These are phyloP conservation scores for Nipponia nippon DNA, from an alignment of 2,113 vertebrate species.

Conservation along the genomic window DNA sequence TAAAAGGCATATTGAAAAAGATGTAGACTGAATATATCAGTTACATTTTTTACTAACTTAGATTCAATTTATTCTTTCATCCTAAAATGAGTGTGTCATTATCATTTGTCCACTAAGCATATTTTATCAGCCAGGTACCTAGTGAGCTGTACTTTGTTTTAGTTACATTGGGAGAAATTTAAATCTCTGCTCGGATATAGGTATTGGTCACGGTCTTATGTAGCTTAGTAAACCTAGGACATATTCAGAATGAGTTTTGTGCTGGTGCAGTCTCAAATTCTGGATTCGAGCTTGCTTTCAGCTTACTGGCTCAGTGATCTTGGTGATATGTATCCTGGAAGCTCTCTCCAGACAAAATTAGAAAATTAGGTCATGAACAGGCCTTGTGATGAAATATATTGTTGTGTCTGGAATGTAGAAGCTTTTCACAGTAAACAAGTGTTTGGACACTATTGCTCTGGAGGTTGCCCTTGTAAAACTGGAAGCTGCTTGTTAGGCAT, in stretches of 20 bases:
- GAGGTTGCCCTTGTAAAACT: neutral
- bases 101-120: neutral
- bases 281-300: neutral
- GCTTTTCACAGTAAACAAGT: neutral
- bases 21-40: neutral
- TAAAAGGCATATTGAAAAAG: neutral
- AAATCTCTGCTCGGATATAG: neutral
- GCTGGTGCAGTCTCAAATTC: neutral
- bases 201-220: accelerated
- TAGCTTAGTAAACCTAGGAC: neutral
- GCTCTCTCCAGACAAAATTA: neutral
- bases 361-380: neutral
- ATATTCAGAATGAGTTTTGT: neutral
- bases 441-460: neutral
- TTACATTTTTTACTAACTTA: neutral
- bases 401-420: neutral
- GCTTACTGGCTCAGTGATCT: neutral
- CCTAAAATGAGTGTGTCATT: neutral
- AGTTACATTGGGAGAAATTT: neutral
- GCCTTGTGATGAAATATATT: neutral
- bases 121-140: neutral
- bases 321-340: neutral
- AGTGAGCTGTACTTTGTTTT: neutral
- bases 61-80: neutral
- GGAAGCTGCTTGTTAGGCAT: neutral